Conservation (phyloP, 2,797 vertebrate genomes). For the Crotalus adamanteus region DNA sequence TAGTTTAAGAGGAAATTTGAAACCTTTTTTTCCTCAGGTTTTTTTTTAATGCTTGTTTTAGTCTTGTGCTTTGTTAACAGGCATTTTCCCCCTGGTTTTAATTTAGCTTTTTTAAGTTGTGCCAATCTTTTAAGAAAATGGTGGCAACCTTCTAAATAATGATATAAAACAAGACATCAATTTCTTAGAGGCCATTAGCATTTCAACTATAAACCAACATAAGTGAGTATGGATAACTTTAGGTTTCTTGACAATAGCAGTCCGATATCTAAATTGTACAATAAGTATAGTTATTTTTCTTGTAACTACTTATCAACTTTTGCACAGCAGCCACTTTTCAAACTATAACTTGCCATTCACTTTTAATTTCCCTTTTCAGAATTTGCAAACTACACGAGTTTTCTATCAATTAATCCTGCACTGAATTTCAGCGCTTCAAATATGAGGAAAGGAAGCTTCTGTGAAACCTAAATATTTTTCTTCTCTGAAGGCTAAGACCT, state of each 20-base stretch:
- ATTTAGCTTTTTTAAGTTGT: not conserved
- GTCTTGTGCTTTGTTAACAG: not conserved
- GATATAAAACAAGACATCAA: not conserved
- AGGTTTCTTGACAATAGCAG: not conserved
- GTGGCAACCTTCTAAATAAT: not conserved
- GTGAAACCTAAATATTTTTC: constrained; percentile 62
- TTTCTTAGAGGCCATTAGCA: not conserved
- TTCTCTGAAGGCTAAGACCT: constrained; percentile 68
- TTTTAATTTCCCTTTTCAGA: constrained; percentile 56
- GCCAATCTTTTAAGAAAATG: not conserved
- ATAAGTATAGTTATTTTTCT: constrained; percentile 22
- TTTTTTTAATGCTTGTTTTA: not conserved
- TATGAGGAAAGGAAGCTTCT: constrained; percentile 57
- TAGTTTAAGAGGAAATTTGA: not conserved
- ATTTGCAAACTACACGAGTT: constrained; percentile 49
- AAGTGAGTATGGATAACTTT: not conserved
- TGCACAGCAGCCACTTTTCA: constrained; percentile 47
- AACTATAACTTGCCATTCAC: constrained; percentile 55
- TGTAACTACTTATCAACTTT: constrained; percentile 43
- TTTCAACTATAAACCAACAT: not conserved
- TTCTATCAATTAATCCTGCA: constrained; percentile 52
- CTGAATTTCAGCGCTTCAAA: constrained; percentile 44
- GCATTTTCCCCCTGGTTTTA: not conserved
- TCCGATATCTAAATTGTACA: accelerated
- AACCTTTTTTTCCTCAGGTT: not conserved